A percentile compares a stretch with the other conserved stretches of the same genome.
phyloP scores from a whole-genome alignment of 2,113 vertebrate species.

The Lepidothrix coronata region DNA sequence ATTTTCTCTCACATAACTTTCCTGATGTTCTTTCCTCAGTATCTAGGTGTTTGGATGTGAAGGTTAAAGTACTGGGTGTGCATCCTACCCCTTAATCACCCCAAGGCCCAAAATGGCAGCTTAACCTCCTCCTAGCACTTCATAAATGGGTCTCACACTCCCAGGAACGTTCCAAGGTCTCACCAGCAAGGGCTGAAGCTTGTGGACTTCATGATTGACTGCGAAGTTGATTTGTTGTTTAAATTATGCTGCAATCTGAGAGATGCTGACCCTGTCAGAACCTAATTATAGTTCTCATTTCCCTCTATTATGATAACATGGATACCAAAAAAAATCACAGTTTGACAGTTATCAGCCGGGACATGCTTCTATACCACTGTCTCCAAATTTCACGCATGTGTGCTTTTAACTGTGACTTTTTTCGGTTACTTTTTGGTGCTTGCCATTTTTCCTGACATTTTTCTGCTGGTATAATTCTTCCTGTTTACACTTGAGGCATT shows the following conservation, averaged over 20 bases:
- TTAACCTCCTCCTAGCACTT: neutral
- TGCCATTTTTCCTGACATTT: constrained; percentile 4
- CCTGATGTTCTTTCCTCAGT: neutral
- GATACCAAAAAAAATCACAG: neutral
- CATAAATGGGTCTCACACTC: rapidly evolving
- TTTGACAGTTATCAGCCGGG: neutral
- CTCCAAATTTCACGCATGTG: neutral
- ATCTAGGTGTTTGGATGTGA: neutral
- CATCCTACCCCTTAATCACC: neutral
- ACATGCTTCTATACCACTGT: neutral
- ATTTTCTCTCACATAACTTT: neutral
- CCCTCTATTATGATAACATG: neutral
- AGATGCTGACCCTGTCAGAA: neutral
- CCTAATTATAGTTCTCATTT: neutral
- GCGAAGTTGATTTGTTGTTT: neutral
- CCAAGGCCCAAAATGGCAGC: neutral
- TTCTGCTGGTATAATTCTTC: neutral
- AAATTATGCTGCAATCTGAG: neutral
- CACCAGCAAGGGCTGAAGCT: neutral
- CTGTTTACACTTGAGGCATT: constrained; percentile 33
- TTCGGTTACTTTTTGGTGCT: neutral
- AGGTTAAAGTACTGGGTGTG: neutral
- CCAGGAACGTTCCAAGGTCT: neutral
- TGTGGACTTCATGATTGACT: neutral
- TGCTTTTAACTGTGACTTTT: neutral